Percentiles rank a stretch among this genome's conserved stretches.
Evolutionary conservation across 2,888 invertebrate species (phyloP).

Genomic region (Macrosiphum euphorbiae): DNA sequence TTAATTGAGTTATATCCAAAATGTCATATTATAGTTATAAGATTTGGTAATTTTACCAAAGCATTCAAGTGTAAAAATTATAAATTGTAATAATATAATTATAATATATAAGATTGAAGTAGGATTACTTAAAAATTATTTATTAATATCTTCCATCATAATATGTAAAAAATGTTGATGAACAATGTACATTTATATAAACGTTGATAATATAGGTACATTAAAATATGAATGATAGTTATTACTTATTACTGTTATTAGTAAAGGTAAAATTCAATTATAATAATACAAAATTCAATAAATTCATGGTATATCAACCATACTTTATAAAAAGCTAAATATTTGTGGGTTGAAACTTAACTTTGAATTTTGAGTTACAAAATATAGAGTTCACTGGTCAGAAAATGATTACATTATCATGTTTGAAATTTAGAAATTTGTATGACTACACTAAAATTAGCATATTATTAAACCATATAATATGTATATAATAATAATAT

Average conservation of each 20-base stretch:
- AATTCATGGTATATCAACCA: background rate
- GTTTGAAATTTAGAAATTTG: conserved; percentile 18
- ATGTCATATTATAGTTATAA: background rate
- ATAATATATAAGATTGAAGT: conserved; percentile 26
- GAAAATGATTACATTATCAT: conserved; percentile 7
- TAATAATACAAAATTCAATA: conserved; percentile 11
- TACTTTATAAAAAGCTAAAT: background rate
- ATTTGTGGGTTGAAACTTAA: background rate
- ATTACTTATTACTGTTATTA: background rate
- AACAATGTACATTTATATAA: background rate
- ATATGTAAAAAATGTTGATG: conserved; percentile 9
- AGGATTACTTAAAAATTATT: conserved; percentile 11
- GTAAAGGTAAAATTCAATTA: background rate
- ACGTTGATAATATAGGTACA: too few relatives aligned
- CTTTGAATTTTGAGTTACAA: background rate
- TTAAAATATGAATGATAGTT: too few relatives aligned
- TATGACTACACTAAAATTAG: conserved; percentile 47
- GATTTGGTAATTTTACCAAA: conserved; percentile 2
- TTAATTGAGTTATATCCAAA: conserved; percentile 1
- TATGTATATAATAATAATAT: conserved; percentile 40
- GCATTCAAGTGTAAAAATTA: conserved; percentile 1
- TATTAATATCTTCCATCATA: background rate
- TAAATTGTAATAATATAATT: background rate
- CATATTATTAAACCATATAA: conserved; percentile 34
- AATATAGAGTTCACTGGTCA: background rate